Evolutionary conservation across 2,888 invertebrate genomes (phyloP).

Genomic region (Disparrhopalites patrizii): DNA sequence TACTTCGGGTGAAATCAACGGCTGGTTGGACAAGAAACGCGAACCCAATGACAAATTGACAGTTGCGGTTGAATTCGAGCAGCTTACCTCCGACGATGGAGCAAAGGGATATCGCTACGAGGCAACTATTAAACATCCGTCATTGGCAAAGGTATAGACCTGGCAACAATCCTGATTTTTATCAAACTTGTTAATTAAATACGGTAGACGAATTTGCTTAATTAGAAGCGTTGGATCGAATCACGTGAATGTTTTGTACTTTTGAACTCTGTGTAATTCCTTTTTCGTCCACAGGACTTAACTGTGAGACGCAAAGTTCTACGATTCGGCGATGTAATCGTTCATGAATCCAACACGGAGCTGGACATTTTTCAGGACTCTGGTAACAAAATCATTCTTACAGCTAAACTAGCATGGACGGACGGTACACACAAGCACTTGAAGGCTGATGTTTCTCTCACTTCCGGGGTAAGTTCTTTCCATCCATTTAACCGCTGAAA

Average conservation of each 20-base stretch:
- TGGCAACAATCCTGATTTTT: no score
- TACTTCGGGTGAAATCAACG: not conserved
- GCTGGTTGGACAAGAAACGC: conserved; percentile 15
- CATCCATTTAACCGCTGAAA: no score
- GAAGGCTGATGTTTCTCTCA: not conserved
- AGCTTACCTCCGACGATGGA: conserved; percentile 6
- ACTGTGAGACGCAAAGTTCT: conserved; percentile 8
- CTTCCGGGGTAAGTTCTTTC: conserved; percentile 17
- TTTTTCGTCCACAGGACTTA: conserved; percentile 3
- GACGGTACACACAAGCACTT: conserved; percentile 6
- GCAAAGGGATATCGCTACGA: conserved; percentile 17
- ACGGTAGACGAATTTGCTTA: no score
- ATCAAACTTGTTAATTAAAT: no score
- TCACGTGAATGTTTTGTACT: no score
- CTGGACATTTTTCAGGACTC: conserved; percentile 18
- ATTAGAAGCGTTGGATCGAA: no score
- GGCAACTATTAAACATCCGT: conserved; percentile 6
- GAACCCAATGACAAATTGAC: conserved; percentile 17
- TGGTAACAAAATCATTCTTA: conserved; percentile 16
- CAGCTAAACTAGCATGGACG: not conserved
- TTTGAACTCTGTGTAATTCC: not conserved
- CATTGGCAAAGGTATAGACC: conserved; percentile 16
- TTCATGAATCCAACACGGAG: conserved; percentile 20
- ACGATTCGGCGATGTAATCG: conserved; percentile 8
- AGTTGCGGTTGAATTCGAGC: not conserved